Percentiles rank a stretch among this genome's conserved stretches.
Conservation (phyloP, 2,888 invertebrate species). For the Leucophenga maculata region DNA sequence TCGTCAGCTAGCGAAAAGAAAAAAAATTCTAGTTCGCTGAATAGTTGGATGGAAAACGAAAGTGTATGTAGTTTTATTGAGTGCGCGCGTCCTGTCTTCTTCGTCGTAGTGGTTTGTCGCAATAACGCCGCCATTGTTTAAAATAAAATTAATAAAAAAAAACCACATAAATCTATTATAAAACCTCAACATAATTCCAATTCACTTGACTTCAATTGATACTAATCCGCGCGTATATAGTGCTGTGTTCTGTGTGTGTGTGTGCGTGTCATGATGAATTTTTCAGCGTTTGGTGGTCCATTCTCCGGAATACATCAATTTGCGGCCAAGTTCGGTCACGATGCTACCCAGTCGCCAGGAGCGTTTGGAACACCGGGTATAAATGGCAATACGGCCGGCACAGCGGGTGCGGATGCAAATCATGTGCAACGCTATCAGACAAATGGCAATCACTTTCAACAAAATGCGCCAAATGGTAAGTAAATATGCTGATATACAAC, state of each 20-base stretch:
- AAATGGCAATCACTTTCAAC: conserved; percentile 73
- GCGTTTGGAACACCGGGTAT: conserved; percentile 70
- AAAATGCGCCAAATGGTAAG: conserved; percentile 72
- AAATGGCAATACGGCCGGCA: conserved; percentile 60
- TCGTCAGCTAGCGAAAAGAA: neutral
- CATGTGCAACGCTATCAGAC: conserved; percentile 73
- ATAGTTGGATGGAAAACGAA: conserved; percentile 24
- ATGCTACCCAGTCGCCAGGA: conserved; percentile 70
- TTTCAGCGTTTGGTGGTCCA: conserved; percentile 72
- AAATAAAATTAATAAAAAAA: neutral
- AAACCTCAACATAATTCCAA: neutral
- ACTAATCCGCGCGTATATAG: neutral
- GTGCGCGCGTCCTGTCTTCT: conserved; percentile 10
- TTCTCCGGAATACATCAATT: conserved; percentile 73
- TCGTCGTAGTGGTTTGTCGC: no score
- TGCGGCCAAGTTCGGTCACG: conserved; percentile 72
- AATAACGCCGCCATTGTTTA: neutral
- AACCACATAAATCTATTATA: neutral
- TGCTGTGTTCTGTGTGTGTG: neutral
- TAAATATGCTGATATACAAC: conserved; percentile 38
- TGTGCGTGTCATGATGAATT: conserved; percentile 64
- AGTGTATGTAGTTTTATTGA: conserved; percentile 16
- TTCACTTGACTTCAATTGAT: no score
- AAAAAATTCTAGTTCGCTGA: conserved; percentile 5
- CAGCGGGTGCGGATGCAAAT: conserved; percentile 62